Conservation (phyloP, 2,113 vertebrate species). For the Panthera leo region DNA sequence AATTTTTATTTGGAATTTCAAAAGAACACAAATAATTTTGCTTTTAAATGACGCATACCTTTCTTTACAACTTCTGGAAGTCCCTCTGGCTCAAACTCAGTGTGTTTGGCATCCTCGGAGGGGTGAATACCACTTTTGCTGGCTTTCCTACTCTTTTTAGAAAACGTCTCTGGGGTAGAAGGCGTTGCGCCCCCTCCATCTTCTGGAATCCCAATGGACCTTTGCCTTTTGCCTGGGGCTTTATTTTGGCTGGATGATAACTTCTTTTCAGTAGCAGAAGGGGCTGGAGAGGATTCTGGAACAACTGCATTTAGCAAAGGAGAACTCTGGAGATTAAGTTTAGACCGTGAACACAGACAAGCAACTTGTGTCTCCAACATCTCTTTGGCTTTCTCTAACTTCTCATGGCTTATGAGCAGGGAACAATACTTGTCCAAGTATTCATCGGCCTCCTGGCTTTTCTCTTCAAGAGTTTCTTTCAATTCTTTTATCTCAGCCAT, state of each 20-base stretch:
- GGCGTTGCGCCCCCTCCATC: slow-evolving; percentile 29
- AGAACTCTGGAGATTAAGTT: background rate
- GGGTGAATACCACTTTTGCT: slow-evolving; percentile 46
- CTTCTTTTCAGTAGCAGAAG: slow-evolving; percentile 66
- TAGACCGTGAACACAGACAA: slow-evolving; percentile 74
- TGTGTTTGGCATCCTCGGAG: slow-evolving; percentile 44
- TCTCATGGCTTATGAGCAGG: slow-evolving; percentile 89
- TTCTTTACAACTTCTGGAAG: slow-evolving; percentile 91
- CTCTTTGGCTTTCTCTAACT: slow-evolving; percentile 91
- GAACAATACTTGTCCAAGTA: slow-evolving; percentile 93
- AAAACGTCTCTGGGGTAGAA: slow-evolving; percentile 81
- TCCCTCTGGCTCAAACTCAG: slow-evolving; percentile 86
- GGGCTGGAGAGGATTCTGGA: background rate
- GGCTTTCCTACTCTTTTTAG: slow-evolving; percentile 86
- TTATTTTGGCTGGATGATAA: slow-evolving; percentile 70
- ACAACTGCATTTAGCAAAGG: slow-evolving; percentile 26
- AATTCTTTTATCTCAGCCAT: slow-evolving; percentile 87
- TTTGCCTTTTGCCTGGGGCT: slow-evolving; percentile 85
- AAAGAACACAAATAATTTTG: background rate
- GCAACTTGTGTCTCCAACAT: slow-evolving; percentile 86
- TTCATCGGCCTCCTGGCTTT: slow-evolving; percentile 89
- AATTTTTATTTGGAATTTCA: background rate
- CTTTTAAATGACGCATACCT: slow-evolving; percentile 81
- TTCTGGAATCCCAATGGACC: slow-evolving; percentile 67
- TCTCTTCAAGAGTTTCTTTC: slow-evolving; percentile 86